Conservation (phyloP, 2,797 vertebrate species). For the Alosa sapidissima region DNA sequence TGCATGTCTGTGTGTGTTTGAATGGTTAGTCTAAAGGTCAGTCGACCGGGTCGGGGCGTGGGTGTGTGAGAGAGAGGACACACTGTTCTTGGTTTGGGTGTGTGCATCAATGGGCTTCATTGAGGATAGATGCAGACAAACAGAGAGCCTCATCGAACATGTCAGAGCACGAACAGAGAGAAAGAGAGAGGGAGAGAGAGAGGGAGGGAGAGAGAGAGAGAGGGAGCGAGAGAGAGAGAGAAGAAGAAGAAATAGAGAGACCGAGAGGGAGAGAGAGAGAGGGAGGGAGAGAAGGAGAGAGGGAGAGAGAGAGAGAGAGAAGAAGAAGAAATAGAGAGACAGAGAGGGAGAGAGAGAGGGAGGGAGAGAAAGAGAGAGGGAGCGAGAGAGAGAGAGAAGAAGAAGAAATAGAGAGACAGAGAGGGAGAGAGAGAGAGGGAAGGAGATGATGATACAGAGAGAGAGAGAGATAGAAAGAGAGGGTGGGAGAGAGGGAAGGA, state of each 20-base stretch:
- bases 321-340: too few relatives aligned
- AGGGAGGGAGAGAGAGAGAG: background rate
- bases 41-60: background rate
- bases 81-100: constrained; percentile 35
- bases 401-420: too few relatives aligned
- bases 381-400: too few relatives aligned
- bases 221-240: background rate
- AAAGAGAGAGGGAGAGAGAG: background rate
- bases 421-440: too few relatives aligned
- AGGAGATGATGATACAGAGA: constrained; percentile 29
- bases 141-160: constrained; percentile 46
- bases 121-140: constrained; percentile 44
- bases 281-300: background rate
- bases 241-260: too few relatives aligned
- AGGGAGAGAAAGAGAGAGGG: too few relatives aligned
- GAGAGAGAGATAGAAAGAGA: background rate
- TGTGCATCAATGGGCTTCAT: constrained; percentile 50
- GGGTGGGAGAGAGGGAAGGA: background rate
- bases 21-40: constrained; percentile 14
- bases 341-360: background rate
- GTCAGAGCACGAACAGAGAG: constrained; percentile 38
- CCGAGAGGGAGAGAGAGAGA: too few relatives aligned
- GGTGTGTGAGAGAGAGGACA: constrained; percentile 42
- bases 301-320: background rate
- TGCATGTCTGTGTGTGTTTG: background rate